These are phyloP conservation scores for Tragopan temminckii DNA, from an alignment of 2,797 vertebrate species.

Conservation along the genomic window DNA sequence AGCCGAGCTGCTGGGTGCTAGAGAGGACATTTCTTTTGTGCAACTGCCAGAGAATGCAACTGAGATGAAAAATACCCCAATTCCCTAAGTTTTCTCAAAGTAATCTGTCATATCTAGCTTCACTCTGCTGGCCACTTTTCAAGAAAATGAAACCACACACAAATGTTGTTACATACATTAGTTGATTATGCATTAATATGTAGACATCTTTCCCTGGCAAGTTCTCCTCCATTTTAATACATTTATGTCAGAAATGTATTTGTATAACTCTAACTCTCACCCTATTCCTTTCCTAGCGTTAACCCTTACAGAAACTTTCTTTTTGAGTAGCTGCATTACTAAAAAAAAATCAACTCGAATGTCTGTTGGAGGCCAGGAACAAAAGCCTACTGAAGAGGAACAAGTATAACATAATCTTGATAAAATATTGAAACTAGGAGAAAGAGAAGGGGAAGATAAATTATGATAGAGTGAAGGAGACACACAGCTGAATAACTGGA, in stretches of 20 bases:
- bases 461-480: neutral
- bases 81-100: neutral
- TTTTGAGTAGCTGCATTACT: neutral
- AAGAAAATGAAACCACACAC: neutral
- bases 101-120: neutral
- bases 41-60: conserved; percentile 13
- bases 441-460: neutral
- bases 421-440: neutral
- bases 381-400: neutral
- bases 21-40: conserved; percentile 20
- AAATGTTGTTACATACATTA: neutral
- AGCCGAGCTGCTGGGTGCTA: conserved; percentile 22
- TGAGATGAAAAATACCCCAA: neutral
- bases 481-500: neutral
- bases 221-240: neutral
- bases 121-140: neutral
- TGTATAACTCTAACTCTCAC: neutral
- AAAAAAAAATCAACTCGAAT: neutral
- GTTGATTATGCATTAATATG: neutral
- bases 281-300: neutral
- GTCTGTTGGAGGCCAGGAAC: neutral
- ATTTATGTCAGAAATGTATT: neutral
- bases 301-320: neutral
- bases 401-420: neutral
- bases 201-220: neutral